These are phyloP conservation scores for Gouania willdenowi DNA, from an alignment of 2,797 vertebrate species.

Conservation along the genomic window DNA sequence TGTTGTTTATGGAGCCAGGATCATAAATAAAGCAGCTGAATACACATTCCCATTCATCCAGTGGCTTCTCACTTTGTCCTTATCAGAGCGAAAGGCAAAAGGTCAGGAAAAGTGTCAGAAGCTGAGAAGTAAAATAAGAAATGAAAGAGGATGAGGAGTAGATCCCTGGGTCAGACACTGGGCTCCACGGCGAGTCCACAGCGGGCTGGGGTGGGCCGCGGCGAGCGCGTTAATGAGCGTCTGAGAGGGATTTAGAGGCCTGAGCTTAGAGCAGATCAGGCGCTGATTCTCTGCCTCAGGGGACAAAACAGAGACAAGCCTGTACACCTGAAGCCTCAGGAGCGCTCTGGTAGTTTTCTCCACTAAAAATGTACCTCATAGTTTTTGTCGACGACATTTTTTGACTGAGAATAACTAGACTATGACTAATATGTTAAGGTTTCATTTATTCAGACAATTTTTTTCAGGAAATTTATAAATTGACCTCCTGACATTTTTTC, in stretches of 20 bases:
- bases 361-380: too few relatives aligned
- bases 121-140: conserved; percentile 14
- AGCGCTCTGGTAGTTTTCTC: too few relatives aligned
- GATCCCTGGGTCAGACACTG: conserved; percentile 46
- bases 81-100: conserved; percentile 2
- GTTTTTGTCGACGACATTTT: too few relatives aligned
- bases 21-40: too few relatives aligned
- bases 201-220: conserved; percentile 50
- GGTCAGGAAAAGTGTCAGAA: conserved; percentile 5
- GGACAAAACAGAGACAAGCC: neutral
- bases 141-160: conserved; percentile 30
- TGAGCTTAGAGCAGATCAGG: conserved; percentile 64
- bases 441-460: too few relatives aligned
- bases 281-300: conserved; percentile 41
- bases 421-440: too few relatives aligned
- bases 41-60: neutral
- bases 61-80: too few relatives aligned
- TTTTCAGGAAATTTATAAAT: too few relatives aligned
- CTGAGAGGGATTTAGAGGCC: conserved; percentile 68
- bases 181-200: conserved; percentile 24
- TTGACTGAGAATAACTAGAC: too few relatives aligned
- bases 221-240: conserved; percentile 54
- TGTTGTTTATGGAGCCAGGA: too few relatives aligned
- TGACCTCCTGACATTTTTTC: too few relatives aligned
- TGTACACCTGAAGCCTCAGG: too few relatives aligned